phyloP scores from a whole-genome alignment of 2,888 invertebrate species.

The Mythimna pallens region DNA sequence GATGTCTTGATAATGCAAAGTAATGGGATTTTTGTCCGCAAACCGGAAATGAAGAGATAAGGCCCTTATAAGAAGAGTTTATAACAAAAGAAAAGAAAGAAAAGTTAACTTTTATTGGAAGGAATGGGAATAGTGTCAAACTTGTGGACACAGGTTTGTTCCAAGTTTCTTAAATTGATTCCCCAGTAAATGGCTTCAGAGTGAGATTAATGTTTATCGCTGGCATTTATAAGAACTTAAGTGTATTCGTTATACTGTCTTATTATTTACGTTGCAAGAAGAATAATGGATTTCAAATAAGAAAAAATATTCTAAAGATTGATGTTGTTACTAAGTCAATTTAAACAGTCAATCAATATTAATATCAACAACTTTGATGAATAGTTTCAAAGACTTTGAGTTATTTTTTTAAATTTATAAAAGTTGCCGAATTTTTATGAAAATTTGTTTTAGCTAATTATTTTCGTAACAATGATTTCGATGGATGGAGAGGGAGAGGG shows the following conservation, averaged over 20 bases:
- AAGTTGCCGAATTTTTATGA: slow-evolving; percentile 22
- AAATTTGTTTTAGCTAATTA: slow-evolving; percentile 26
- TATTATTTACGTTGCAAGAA: slow-evolving; percentile 33
- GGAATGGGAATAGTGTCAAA: slow-evolving; percentile 75
- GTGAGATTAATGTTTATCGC: slow-evolving; percentile 75
- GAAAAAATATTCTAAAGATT: slow-evolving; percentile 35
- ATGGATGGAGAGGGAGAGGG: neutral
- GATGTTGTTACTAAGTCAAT: slow-evolving; percentile 35
- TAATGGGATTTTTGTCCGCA: slow-evolving; percentile 82
- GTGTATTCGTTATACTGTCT: slow-evolving; percentile 47
- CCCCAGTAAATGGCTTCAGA: slow-evolving; percentile 71
- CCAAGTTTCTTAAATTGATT: slow-evolving; percentile 81
- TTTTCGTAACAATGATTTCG: neutral
- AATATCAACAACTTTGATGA: slow-evolving; percentile 36
- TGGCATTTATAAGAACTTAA: slow-evolving; percentile 58
- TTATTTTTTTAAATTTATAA: slow-evolving; percentile 28
- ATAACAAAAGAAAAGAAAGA: slow-evolving; percentile 78
- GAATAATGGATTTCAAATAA: slow-evolving; percentile 45
- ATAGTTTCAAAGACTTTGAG: slow-evolving; percentile 31
- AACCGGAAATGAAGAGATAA: slow-evolving; percentile 83
- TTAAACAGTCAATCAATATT: slow-evolving; percentile 33
- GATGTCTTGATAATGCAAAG: slow-evolving; percentile 84
- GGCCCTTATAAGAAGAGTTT: slow-evolving; percentile 82
- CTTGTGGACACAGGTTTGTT: slow-evolving; percentile 71
- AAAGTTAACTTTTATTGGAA: slow-evolving; percentile 83